phyloP scores from a whole-genome alignment of 2,888 invertebrate species.

The Poecilobothrus nobilitatus region DNA sequence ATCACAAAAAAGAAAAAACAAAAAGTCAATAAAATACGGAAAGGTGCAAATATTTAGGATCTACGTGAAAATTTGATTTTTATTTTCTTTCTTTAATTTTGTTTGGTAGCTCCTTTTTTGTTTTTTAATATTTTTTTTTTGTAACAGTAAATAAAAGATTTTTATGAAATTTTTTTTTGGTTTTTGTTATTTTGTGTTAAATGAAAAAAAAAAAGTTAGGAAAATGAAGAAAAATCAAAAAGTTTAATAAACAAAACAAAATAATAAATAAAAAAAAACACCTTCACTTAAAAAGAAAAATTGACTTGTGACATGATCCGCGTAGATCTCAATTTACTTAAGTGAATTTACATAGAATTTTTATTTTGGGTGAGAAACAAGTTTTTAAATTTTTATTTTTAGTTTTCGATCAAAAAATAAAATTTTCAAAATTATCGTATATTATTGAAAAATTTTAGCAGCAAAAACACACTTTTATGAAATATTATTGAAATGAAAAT shows the following conservation, averaged over 20 bases:
- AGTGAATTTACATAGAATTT: not conserved
- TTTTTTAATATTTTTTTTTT: not conserved
- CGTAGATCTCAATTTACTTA: not conserved
- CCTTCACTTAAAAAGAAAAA: not conserved
- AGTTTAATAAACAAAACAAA: not conserved
- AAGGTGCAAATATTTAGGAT: not conserved
- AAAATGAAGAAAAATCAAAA: not conserved
- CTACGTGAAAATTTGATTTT: not conserved
- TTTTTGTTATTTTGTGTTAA: not conserved
- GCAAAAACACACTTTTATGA: too few species aligned
- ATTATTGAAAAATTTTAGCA: too few species aligned
- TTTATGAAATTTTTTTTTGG: not conserved
- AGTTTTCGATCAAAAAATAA: too few species aligned
- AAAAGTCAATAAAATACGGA: not conserved
- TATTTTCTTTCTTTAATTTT: not conserved
- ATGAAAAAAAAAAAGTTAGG: too few species aligned
- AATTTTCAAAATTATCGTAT: too few species aligned
- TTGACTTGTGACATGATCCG: constrained; percentile 5
- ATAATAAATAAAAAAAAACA: not conserved
- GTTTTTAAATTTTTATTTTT: too few species aligned
- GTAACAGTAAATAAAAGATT: not conserved
- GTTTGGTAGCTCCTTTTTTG: not conserved
- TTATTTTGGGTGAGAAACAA: too few species aligned
- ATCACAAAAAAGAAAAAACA: not conserved
- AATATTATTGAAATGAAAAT: too few species aligned